Conservation (phyloP, 2,797 vertebrate genomes). For the Eulemur albifrons region DNA sequence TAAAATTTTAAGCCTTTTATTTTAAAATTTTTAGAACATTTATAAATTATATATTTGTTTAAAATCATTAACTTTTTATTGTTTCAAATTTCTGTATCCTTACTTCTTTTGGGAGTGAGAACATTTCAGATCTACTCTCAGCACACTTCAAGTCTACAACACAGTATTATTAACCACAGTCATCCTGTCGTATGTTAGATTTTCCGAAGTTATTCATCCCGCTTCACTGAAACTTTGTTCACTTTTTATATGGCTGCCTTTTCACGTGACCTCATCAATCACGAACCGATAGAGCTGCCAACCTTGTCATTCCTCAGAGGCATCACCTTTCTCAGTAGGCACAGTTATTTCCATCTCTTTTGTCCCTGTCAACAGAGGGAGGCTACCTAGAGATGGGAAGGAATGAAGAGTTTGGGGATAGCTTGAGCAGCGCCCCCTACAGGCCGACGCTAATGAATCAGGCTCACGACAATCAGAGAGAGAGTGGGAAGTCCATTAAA, state of each 20-base stretch:
- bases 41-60: not conserved
- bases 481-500: not conserved
- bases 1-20: not conserved
- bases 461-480: not conserved
- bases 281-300: not conserved
- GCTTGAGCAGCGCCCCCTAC: too few relatives aligned
- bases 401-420: not conserved
- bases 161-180: not conserved
- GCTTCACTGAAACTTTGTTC: not conserved
- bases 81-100: not conserved
- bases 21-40: not conserved
- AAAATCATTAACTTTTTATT: not conserved
- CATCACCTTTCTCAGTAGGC: not conserved
- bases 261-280: not conserved
- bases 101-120: not conserved
- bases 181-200: not conserved
- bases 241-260: not conserved
- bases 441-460: not conserved
- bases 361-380: not conserved
- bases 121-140: not conserved
- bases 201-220: not conserved
- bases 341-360: not conserved
- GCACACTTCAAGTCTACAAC: not conserved
- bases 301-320: not conserved
- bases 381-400: not conserved